Percentiles rank a stretch among this genome's conserved stretches.
Conservation (phyloP, 2,797 vertebrate species). For the Cossypha polioptera region DNA sequence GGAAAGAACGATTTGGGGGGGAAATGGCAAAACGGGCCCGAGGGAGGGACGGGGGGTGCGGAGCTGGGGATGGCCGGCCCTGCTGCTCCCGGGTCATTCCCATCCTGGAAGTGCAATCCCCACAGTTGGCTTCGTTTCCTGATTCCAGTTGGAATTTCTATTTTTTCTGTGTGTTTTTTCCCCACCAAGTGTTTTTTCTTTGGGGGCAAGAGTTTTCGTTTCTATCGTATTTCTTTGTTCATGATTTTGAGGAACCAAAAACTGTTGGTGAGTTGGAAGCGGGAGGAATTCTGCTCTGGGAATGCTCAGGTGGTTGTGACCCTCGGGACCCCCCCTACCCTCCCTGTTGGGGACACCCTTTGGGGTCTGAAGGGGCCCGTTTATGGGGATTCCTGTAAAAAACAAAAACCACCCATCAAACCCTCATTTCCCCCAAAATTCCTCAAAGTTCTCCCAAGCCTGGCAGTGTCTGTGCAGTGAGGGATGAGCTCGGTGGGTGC, state of each 20-base stretch:
- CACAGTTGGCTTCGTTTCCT: not conserved
- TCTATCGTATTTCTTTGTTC: not conserved
- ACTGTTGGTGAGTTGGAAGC: not conserved
- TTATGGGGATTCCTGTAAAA: not conserved
- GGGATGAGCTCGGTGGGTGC: not conserved
- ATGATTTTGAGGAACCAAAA: not conserved
- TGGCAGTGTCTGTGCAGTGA: not conserved
- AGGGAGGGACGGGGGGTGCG: not conserved
- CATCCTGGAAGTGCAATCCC: not conserved
- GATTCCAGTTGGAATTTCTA: not conserved
- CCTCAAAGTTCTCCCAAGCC: not conserved
- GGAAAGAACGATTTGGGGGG: not conserved
- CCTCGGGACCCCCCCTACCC: not conserved
- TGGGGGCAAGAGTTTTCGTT: not conserved
- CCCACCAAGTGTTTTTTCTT: not conserved
- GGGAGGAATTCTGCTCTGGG: not conserved
- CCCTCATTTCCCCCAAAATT: not conserved
- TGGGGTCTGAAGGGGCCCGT: accelerated
- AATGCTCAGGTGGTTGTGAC: not conserved
- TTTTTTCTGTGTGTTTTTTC: not conserved
- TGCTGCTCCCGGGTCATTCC: not conserved
- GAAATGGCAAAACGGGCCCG: not conserved
- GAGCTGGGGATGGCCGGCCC: not conserved
- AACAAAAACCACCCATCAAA: not conserved
- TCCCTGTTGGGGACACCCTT: not conserved